phyloP scores from a whole-genome alignment of 2,888 invertebrate genomes.

The Cosmia pyralina region DNA sequence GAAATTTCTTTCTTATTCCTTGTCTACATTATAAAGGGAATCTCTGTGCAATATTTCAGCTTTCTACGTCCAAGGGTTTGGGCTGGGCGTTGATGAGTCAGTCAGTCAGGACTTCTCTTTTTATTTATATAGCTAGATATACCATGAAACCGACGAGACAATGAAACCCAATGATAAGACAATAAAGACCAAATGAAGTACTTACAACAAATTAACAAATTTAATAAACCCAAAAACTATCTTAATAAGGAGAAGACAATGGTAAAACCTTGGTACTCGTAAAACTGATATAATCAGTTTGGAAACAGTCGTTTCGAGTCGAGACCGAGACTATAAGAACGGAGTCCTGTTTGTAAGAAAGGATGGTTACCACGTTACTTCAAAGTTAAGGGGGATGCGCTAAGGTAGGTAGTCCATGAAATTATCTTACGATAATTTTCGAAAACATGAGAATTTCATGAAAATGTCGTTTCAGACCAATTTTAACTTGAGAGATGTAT shows the following conservation, averaged over 20 bases:
- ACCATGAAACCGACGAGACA: too few species aligned
- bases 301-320: constrained; percentile 53
- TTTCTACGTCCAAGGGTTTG: too few species aligned
- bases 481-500: not conserved
- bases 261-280: too few species aligned
- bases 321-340: constrained; percentile 28
- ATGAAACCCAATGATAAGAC: too few species aligned
- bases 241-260: constrained; percentile 44
- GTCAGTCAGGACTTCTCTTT: too few species aligned
- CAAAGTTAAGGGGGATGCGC: constrained; percentile 11
- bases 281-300: constrained; percentile 50
- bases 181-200: not conserved
- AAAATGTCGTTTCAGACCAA: not conserved
- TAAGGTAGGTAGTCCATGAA: not conserved
- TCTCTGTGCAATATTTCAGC: too few species aligned
- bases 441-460: not conserved
- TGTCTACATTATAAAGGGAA: too few species aligned
- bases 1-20: too few species aligned
- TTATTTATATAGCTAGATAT: too few species aligned
- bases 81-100: too few species aligned
- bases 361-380: not conserved
- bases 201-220: constrained; percentile 22
- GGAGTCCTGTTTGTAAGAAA: constrained; percentile 33
- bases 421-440: not conserved
- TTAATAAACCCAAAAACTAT: constrained; percentile 52